Base-by-base conservation (phyloP, 1,140 invertebrate genomes). In the Dinoponera quadriceps region DNA sequence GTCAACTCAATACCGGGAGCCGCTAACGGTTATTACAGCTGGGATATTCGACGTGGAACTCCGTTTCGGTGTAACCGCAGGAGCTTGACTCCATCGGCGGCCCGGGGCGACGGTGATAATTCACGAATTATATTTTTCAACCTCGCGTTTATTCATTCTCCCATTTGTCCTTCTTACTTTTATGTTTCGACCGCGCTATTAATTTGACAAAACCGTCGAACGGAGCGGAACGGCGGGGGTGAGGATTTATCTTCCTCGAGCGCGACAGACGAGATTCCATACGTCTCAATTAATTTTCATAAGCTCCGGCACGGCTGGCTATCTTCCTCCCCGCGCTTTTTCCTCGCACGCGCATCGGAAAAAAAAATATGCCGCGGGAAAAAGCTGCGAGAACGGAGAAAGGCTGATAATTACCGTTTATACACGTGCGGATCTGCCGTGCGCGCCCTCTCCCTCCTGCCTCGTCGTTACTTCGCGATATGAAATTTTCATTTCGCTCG, bases 401-500 rank as follows among this genome's bases (percentile, higher is more conserved):
- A 44, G 38, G 27, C n/a, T 80, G 14, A 69, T 80, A 80, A 80
- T 80, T 69, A 57, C 38, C 14, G 38, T 44, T 80, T 3, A n/a
- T 69, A 27, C 29, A 27, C 44, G 33, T 33, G 38, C 38, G 9
- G 54, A 69, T 80, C 57, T 80, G 71, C 51, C 27, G 33, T 18
- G 16, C 9, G 18, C 54, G n/a, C 54, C 20, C 54, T 55, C 54
- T 51, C 63, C 20, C 48, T 14, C 16, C 22, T n/a, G 38, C 38
- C 38, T 9, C 38, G 38, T 48, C 22, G 29, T 78, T 78, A 69
- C 13, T 27, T 7, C 22, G 4, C 29, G 22, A 48, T 69, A 57
- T 80, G 25, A 57, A 69, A 80, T 80, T 71, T 69, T 69, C n/a
- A 69, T 80, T 59, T 71, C 9, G 51, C 33, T 59, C n/a, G 29